These are phyloP conservation scores for Boloria selene DNA, from an alignment of 2,888 invertebrate species.

Conservation along the genomic window DNA sequence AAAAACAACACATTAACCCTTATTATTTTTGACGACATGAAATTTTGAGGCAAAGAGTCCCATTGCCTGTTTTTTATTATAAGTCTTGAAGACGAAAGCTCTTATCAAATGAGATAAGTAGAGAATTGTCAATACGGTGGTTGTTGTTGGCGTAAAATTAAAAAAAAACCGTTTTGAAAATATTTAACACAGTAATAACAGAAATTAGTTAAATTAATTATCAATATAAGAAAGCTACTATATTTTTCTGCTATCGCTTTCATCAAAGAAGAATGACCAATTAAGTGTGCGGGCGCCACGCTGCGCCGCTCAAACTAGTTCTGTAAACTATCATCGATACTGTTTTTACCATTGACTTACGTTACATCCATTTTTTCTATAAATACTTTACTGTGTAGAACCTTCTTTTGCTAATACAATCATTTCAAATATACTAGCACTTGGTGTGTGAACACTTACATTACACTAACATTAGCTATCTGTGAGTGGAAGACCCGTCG, in stretches of 20 bases:
- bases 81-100: too few species aligned
- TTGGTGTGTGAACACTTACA: constrained; percentile 19
- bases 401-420: constrained; percentile 19
- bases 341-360: constrained; percentile 48
- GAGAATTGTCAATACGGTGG: too few species aligned
- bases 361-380: constrained; percentile 39
- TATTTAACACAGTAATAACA: neutral
- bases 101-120: too few species aligned
- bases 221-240: neutral
- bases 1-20: too few species aligned
- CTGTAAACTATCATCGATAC: constrained; percentile 56
- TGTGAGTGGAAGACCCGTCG: too few species aligned
- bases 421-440: constrained; percentile 27
- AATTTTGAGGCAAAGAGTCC: too few species aligned
- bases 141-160: too few species aligned
- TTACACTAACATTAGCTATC: too few species aligned
- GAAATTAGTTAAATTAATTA: neutral
- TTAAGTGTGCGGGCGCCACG: constrained; percentile 70
- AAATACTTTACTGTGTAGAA: neutral
- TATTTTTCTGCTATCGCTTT: constrained; percentile 61
- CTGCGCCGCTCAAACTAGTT: constrained; percentile 56
- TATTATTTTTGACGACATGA: too few species aligned
- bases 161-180: neutral
- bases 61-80: too few species aligned
- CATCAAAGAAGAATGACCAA: constrained; percentile 55